These are phyloP conservation scores for Forbesichthys agassizii DNA, from an alignment of 2,113 vertebrate genomes.

Conservation along the genomic window DNA sequence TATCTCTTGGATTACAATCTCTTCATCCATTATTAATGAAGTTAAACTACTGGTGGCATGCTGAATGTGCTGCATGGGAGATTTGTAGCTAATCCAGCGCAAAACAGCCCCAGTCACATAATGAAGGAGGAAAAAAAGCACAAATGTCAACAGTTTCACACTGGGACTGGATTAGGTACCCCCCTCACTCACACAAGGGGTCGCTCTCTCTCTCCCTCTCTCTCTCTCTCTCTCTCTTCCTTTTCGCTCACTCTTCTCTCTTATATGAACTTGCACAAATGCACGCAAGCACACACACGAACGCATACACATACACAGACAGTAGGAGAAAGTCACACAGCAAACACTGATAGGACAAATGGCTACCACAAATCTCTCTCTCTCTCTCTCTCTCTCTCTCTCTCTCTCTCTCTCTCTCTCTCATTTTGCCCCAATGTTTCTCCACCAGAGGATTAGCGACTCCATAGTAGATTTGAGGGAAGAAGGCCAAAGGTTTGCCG, in stretches of 20 bases:
- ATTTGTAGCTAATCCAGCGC: conserved; percentile 99
- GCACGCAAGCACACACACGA: background rate
- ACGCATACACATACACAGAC: too few relatives aligned
- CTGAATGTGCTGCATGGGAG: conserved; percentile 98
- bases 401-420: conserved; percentile 22
- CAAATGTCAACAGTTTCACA: conserved; percentile 99
- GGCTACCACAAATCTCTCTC: conserved; percentile 31
- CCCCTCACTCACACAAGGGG: conserved; percentile 38
- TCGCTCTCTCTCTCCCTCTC: conserved; percentile 41
- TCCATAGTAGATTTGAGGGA: conserved; percentile 78
- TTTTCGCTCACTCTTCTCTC: conserved; percentile 7
- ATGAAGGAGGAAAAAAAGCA: conserved; percentile 94
- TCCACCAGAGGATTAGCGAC: conserved; percentile 87
- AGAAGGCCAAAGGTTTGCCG: conserved; percentile 80
- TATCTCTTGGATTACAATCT: conserved; percentile 94
- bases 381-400: conserved; percentile 36
- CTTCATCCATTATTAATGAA: conserved; percentile 99
- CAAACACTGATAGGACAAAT: too few relatives aligned
- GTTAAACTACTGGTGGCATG: conserved; percentile 99
- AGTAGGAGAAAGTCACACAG: conserved; percentile 10
- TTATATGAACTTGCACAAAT: conserved; percentile 22
- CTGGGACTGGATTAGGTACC: conserved; percentile 98
- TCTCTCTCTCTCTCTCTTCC: conserved; percentile 7
- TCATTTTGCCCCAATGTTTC: conserved; percentile 55
- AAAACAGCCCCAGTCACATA: conserved; percentile 99